Percentiles rank a stretch among this genome's conserved stretches.
Conservation (phyloP, 2,888 invertebrate species). For the Altica lythri region DNA sequence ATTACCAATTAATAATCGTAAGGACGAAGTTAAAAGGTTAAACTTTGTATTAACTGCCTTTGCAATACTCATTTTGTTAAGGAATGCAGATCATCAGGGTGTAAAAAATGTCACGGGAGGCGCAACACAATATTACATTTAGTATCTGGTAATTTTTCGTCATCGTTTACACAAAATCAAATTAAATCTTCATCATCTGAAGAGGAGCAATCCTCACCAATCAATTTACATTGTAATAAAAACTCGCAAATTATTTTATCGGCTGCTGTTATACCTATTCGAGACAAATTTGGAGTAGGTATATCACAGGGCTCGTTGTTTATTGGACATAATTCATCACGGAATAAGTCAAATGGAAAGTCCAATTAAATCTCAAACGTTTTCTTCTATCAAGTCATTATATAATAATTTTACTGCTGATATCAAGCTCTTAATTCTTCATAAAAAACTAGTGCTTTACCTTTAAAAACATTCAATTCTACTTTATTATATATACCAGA, state of each 20-base stretch:
- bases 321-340: no score
- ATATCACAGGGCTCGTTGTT: slow-evolving; percentile 6
- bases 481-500: slow-evolving; percentile 9
- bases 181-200: no score
- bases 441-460: slow-evolving; percentile 2
- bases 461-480: neutral
- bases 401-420: neutral
- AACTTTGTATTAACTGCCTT: neutral
- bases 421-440: neutral
- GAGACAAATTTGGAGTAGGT: neutral
- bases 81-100: neutral
- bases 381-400: neutral
- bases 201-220: no score
- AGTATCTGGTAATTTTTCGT: no score
- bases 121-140: neutral
- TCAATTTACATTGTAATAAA: slow-evolving; percentile 4
- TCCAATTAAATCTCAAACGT: neutral
- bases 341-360: neutral
- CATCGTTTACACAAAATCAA: no score
- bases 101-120: neutral
- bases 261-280: slow-evolving; percentile 4
- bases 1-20: neutral
- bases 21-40: slow-evolving; percentile 3
- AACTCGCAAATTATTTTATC: slow-evolving; percentile 10
- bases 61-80: neutral